These are phyloP conservation scores for Spodoptera picta DNA, from an alignment of 2,888 invertebrate genomes.

Conservation along the genomic window DNA sequence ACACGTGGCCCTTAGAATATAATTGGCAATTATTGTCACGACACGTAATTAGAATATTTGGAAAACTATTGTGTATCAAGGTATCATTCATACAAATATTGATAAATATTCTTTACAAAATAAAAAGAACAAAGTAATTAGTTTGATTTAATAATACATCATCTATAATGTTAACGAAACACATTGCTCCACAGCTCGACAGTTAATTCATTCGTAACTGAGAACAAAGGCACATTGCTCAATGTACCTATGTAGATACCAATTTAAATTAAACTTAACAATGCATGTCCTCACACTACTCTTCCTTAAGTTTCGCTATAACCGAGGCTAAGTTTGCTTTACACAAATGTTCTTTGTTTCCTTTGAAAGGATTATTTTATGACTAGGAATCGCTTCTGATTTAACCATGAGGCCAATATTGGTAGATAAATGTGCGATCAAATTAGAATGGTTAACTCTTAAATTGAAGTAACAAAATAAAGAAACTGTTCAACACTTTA, in stretches of 20 bases:
- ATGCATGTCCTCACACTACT: conserved; percentile 41
- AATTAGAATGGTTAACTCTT: too few relatives aligned
- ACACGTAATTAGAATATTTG: too few relatives aligned
- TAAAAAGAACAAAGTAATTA: background rate
- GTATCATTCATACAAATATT: too few relatives aligned
- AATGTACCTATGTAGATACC: conserved; percentile 21
- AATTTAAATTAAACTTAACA: conserved; percentile 36
- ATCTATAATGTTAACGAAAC: conserved; percentile 7
- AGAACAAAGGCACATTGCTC: conserved; percentile 40
- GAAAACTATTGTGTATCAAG: too few relatives aligned
- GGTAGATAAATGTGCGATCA: too few relatives aligned
- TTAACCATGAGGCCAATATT: too few relatives aligned
- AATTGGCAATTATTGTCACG: too few relatives aligned
- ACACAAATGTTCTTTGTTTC: conserved; percentile 28
- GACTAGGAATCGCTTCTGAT: too few relatives aligned
- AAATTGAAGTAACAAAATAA: too few relatives aligned
- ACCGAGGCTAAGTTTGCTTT: conserved; percentile 14
- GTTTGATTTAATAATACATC: conserved; percentile 2
- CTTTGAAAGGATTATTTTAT: background rate
- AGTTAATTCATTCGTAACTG: conserved; percentile 27
- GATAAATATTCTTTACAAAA: too few relatives aligned
- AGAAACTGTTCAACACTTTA: too few relatives aligned
- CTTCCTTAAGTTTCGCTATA: conserved; percentile 36
- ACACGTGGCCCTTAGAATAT: too few relatives aligned
- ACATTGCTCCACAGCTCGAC: conserved; percentile 19